Base-by-base conservation (phyloP, 2,888 invertebrate genomes). In the Heliconius ethilla region DNA sequence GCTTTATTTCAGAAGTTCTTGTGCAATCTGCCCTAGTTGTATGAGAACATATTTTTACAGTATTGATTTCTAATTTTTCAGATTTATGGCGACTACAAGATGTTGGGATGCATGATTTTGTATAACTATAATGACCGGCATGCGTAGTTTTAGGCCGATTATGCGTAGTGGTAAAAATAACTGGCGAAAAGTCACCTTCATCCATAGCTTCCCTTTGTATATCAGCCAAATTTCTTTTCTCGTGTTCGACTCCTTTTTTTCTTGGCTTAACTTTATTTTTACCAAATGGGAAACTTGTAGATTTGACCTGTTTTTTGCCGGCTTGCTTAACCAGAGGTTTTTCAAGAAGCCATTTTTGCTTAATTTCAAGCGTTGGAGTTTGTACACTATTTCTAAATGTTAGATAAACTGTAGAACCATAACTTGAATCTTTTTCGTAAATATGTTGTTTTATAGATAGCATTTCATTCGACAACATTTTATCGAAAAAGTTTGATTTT, bases 381-480 rank as follows among this genome's bases (percentile, higher is more conserved):
- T 82, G 83, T 37, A 84, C 85, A 79, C 81, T 83, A 69, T 76
- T 84, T 82, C 85, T 86, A 75, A 85, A 82, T 40, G 82, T 80
- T 79, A 84, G 84, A 62, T 85, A 83, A 15, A 85, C 75, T 55
- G 84, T 80, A n/a, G 86, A 76, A 55, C 79, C 80, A 40, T 84
- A 79, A 13, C 83, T 82, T 22, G 81, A 82, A 76, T 89, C 88
- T 82, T 87, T 88, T 79, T 87, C 87, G 70, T 88, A 85, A 65
- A 89, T 85, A 72, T 87, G 86, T 75, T 89, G 87, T 78, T 91
- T 90, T 29, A 90, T 87, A n/a, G 87, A 88, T 59, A 90, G 83
- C 88, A 92, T 90, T 84, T 92, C 91, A 73, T 93, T 88, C 6
- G 89, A 89, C 22, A 91, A 83, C 88, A 90, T 89, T 87, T 89